Evolutionary conservation across 2,113 vertebrate genomes (phyloP).

Genomic region (Pitta sordida): DNA sequence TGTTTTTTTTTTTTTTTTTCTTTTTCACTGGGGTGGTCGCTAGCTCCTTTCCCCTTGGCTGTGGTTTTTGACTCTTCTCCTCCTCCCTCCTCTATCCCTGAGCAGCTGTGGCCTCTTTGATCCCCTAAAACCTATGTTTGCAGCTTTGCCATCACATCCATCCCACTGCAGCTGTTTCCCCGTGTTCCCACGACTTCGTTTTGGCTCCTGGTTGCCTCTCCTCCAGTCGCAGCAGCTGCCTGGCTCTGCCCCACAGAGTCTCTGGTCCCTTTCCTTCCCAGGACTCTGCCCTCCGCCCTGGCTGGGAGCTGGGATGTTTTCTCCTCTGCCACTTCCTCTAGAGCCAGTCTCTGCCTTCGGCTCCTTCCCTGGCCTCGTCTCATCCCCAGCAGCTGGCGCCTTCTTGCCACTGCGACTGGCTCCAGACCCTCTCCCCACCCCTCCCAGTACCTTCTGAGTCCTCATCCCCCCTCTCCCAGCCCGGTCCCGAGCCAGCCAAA

Average conservation of each 20-base stretch:
- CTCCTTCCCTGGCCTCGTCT: not conserved
- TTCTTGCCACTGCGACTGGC: fast-evolving
- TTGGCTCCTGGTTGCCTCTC: not conserved
- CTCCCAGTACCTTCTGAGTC: fast-evolving
- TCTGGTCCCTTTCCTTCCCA: not conserved
- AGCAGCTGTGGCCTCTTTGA: not conserved
- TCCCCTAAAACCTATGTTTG: not conserved
- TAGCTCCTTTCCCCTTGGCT: not conserved
- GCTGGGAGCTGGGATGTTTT: not conserved
- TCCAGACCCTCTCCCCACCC: not conserved
- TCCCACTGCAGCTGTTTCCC: not conserved
- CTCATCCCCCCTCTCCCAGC: not conserved
- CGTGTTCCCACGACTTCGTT: not conserved
- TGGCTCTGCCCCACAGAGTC: not conserved
- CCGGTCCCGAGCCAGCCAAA: not conserved
- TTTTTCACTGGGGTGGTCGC: not conserved
- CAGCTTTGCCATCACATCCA: not conserved
- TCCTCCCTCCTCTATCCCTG: not conserved
- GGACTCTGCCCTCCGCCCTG: not conserved
- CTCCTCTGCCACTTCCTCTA: not conserved
- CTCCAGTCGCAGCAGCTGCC: not conserved
- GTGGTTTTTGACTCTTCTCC: not conserved
- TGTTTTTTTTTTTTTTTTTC: not conserved
- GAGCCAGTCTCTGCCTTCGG: not conserved
- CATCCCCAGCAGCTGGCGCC: not conserved